Conservation (phyloP, 2,888 invertebrate species). For the Antheraea assamensis region DNA sequence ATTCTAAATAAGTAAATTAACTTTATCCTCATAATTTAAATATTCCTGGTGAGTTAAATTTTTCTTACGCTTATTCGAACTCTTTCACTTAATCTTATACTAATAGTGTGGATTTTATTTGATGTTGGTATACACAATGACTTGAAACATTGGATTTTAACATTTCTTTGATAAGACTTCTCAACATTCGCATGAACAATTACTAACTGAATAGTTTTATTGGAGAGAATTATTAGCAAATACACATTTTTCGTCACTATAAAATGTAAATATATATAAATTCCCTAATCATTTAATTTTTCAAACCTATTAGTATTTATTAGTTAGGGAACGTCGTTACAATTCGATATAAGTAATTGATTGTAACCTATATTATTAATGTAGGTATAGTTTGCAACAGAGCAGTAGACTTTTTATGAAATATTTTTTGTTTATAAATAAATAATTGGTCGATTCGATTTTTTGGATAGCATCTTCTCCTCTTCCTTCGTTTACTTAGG, state of each 20-base stretch:
- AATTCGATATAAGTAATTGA: too few relatives aligned
- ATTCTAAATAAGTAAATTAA: slow-evolving; percentile 80
- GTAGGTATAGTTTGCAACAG: too few relatives aligned
- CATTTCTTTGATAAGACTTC: background rate
- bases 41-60: slow-evolving; percentile 50
- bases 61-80: slow-evolving; percentile 27
- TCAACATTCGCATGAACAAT: slow-evolving; percentile 36
- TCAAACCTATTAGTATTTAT: background rate
- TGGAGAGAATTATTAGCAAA: background rate
- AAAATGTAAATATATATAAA: background rate
- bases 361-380: too few relatives aligned
- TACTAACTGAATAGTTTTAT: slow-evolving; percentile 23
- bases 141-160: slow-evolving; percentile 68
- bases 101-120: slow-evolving; percentile 61
- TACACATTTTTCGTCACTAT: background rate
- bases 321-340: too few relatives aligned
- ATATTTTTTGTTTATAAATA: too few relatives aligned
- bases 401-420: too few relatives aligned
- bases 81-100: slow-evolving; percentile 41
- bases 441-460: too few relatives aligned
- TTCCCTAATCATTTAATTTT: background rate
- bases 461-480: too few relatives aligned
- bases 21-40: slow-evolving; percentile 81
- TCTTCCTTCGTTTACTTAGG: too few relatives aligned
- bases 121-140: slow-evolving; percentile 64